These are phyloP conservation scores for Crypturellus undulatus DNA, from an alignment of 2,113 vertebrate genomes.

Conservation along the genomic window DNA sequence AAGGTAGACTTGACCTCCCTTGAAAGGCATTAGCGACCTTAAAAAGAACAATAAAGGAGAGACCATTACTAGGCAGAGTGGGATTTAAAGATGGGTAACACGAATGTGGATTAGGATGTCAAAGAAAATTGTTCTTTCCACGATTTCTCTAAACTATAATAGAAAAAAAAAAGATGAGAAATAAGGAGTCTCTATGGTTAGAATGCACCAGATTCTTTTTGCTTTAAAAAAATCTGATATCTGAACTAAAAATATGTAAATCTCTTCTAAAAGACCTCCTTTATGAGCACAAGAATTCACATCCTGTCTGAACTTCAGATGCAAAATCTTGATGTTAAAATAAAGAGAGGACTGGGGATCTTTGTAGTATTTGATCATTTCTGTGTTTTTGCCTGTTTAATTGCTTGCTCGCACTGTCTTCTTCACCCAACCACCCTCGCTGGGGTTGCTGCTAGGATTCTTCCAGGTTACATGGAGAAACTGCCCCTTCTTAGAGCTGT, in stretches of 20 bases:
- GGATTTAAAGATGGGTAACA: not conserved
- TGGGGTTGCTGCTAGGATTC: not conserved
- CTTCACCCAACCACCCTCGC: not conserved
- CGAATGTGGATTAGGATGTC: not conserved
- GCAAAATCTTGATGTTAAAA: too few species aligned
- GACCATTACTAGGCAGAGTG: rapidly evolving
- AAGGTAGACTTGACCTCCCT: not conserved
- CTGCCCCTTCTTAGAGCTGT: not conserved
- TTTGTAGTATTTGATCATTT: not conserved
- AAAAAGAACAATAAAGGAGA: not conserved
- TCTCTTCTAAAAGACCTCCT: not conserved
- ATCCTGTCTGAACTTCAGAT: not conserved
- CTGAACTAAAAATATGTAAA: not conserved
- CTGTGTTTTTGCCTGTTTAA: not conserved
- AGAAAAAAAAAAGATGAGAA: not conserved
- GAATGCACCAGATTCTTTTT: not conserved
- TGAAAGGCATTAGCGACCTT: not conserved
- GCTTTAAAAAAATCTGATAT: not conserved
- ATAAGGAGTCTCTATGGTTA: not conserved
- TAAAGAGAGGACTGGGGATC: not conserved
- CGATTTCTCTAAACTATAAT: not conserved
- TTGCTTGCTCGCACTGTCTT: not conserved
- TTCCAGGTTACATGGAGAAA: not conserved
- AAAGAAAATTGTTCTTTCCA: rapidly evolving
- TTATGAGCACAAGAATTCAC: not conserved